Base-by-base conservation (phyloP, 2,113 vertebrate genomes). In the Misgurnus mizolepis region DNA sequence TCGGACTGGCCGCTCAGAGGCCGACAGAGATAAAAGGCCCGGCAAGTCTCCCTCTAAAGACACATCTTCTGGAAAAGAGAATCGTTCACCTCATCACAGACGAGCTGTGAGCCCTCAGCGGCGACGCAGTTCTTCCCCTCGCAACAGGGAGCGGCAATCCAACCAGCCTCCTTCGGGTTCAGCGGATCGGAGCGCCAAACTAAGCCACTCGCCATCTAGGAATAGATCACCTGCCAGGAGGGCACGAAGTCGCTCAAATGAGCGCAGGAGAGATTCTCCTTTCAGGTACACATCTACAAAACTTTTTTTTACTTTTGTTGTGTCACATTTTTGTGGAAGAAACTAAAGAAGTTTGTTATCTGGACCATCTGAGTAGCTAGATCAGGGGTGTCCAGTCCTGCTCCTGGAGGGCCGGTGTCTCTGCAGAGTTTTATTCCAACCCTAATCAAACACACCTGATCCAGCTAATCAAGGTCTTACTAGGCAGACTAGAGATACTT, bases 41-140 rank as follows among this genome's bases (percentile, higher is more conserved):
- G 84, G 94, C 78, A 99, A 99, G 88, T 99, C 98, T 61, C 97
- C 97, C 11, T 98, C 96, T 83, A 99, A 98, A 90, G 98, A 99
- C 82, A 94, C 96, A 6, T 98, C 98, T 3, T 97, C 97, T 45
- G 98, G 97, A 62, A 99, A 99, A 86, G 98, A 99, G 87, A 99
- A 99, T 85, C 92, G 96, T 69, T 99, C 98, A 1, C 98, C 98
- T 7, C 92, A 92, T 67, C 90, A 94, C 61, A 93, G 95, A 64
- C 93, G 90, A 76, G 90, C 82, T 90, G 94, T 72, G 70, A 91
- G 86, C 85, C 95, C 96, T 0, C 18, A 14, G 9, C 94, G 93
- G 80, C 93, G 92, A 85, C 95, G 94, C 87, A 98, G 96, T 58
- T 80, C 93, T n/a, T 96, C 96, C 85, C 96, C 97, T 0, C 96